Conservation (phyloP, 35 echinoderm and acorn worm genomes). For the Apostichopus parvimensis region DNA sequence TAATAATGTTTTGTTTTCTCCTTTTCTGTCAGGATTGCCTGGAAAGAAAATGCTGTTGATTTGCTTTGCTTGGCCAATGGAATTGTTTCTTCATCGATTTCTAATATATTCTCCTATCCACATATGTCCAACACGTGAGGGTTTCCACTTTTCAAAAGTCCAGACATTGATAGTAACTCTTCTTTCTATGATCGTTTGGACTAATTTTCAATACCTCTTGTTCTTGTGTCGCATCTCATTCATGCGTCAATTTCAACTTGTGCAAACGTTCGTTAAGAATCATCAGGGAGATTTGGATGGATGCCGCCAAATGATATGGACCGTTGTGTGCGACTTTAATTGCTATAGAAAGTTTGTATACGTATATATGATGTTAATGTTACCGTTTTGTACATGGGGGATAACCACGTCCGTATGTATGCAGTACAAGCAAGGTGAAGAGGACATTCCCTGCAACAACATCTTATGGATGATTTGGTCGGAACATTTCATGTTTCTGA, state of each 20-base stretch:
- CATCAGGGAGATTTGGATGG: constrained; percentile 1
- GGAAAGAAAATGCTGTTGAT: neutral
- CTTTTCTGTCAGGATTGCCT: neutral
- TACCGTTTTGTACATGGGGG: constrained; percentile 22
- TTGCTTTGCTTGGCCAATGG: constrained; percentile 1
- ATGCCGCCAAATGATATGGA: constrained; percentile 41
- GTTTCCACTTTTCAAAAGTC: neutral
- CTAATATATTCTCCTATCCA: neutral
- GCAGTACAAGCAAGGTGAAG: constrained; percentile 13
- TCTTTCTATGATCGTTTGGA: neutral
- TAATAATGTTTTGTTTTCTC: too few species aligned
- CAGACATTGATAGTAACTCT: neutral
- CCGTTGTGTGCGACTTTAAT: constrained; percentile 5
- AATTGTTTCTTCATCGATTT: neutral
- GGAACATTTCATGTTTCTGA: neutral
- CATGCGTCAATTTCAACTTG: neutral
- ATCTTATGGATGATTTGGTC: neutral
- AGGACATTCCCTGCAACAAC: neutral
- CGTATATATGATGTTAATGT: constrained; percentile 11
- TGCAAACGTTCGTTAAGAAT: neutral
- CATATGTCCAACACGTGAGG: neutral
- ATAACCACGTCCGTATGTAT: constrained; percentile 13
- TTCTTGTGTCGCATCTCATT: constrained; percentile 11
- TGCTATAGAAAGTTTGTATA: constrained; percentile 21
- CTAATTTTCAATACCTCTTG: constrained; percentile 3